These are phyloP conservation scores for Argopecten irradians DNA, from an alignment of 1,140 invertebrate genomes.

Conservation along the genomic window DNA sequence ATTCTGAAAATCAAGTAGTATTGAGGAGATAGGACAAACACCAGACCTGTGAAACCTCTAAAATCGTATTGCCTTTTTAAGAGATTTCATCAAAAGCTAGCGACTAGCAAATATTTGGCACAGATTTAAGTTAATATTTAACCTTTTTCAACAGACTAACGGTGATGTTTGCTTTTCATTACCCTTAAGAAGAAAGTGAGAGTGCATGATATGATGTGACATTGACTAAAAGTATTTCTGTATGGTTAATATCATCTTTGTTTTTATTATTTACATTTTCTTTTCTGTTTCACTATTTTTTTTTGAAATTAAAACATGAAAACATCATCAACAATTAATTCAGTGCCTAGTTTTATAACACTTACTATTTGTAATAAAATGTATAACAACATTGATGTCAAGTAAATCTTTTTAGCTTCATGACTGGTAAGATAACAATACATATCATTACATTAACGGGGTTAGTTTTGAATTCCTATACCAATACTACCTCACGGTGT, in stretches of 20 bases:
- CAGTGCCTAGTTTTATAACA: too few relatives aligned
- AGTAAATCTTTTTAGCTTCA: background rate
- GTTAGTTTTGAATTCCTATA: background rate
- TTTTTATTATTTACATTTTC: too few relatives aligned
- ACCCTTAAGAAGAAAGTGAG: slow-evolving; percentile 35
- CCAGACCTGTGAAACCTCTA: slow-evolving; percentile 32
- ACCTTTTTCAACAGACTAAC: slow-evolving; percentile 24
- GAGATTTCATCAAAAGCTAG: slow-evolving; percentile 44
- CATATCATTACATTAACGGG: background rate
- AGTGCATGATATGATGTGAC: slow-evolving; percentile 27
- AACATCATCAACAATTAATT: too few relatives aligned
- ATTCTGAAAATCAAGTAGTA: slow-evolving; percentile 43
- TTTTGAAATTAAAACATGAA: background rate
- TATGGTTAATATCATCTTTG: background rate
- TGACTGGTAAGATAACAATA: background rate
- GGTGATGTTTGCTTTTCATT: slow-evolving; percentile 43
- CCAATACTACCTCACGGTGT: background rate
- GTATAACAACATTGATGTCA: background rate
- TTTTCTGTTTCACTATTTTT: background rate
- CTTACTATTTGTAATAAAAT: background rate
- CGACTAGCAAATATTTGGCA: slow-evolving; percentile 41
- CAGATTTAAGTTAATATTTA: slow-evolving; percentile 47
- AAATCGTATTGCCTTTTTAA: slow-evolving; percentile 41
- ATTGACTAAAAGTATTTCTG: background rate
- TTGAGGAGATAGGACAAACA: slow-evolving; percentile 28